Conservation (phyloP, 1,140 invertebrate species). For the Neuroterus valhalla region DNA sequence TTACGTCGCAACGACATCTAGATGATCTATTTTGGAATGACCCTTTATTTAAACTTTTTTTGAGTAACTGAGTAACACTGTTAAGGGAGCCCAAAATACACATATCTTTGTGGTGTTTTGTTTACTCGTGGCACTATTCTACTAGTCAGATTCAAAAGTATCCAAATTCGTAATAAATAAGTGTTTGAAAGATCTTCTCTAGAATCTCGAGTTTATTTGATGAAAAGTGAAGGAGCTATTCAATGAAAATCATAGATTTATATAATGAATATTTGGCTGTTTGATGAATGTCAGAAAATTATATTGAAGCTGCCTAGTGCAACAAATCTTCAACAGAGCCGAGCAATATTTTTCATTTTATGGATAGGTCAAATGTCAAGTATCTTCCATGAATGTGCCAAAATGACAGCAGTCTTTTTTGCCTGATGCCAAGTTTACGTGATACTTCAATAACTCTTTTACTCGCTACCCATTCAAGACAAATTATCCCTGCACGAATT, state of each 20-base stretch:
- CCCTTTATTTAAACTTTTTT: too few relatives aligned
- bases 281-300: not conserved
- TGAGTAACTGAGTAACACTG: too few relatives aligned
- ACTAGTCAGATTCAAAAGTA: conserved; percentile 12
- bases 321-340: not conserved
- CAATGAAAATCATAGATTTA: conserved; percentile 16
- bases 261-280: conserved; percentile 4
- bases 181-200: too few relatives aligned
- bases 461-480: too few relatives aligned
- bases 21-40: too few relatives aligned
- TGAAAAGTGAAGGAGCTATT: not conserved
- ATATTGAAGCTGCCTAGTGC: not conserved
- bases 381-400: conserved; percentile 26
- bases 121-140: not conserved
- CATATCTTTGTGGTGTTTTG: not conserved
- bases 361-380: not conserved
- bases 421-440: not conserved
- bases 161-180: not conserved
- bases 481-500: too few relatives aligned
- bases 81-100: too few relatives aligned
- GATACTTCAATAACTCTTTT: not conserved
- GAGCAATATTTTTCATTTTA: conserved; percentile 4
- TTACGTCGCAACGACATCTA: too few relatives aligned
- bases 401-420: conserved; percentile 6
- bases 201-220: not conserved